Evolutionary conservation across 2,888 invertebrate genomes (phyloP), one percentile per base, ranked within the genome.

Genomic region (Tiliacea aurago): DNA sequence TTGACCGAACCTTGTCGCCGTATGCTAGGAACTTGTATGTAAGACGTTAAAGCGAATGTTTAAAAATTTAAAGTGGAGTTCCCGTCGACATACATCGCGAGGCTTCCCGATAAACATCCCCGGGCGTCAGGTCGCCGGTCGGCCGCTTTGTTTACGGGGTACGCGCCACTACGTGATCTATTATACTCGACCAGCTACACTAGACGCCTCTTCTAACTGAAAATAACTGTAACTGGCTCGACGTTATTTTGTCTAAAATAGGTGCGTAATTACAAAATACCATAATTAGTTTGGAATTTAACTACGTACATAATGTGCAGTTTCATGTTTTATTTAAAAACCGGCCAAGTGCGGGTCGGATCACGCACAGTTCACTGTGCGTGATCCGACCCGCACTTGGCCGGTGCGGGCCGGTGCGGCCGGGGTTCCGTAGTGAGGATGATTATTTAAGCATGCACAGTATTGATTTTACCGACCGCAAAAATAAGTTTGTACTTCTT

Each of bases 51-150:
- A 88, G 87, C 84, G 86, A 87, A 86, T 89, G 91, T 91, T 93
- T 93, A 93, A 93, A 93, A 93, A 92, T 93, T 89, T 91, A 93
- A 93, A 93, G 89, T 91, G 91, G 89, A 88, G 88, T 91, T 91
- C 85, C 90, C 87, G 89, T 84, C 89, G 89, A 87, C 92, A 91
- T 92, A 91, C 89, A 92, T 93, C 88, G 92, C 87, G 87, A 87
- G 87, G 85, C 88, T 89, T 90, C 88, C 89, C 90, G 94, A 94
- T 94, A 94, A 94, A 93, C 92, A 94, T 94, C 93, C 92, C 92
- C 91, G 92, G 91, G 92, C 91, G 91, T 89, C 90, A 88, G 84
- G 89, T 87, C 86, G 85, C 84, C 84, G 82, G 82, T 80, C 85
- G 84, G 86, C 86, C 84, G 88, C 87, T 90, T 92, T 91, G 91